Evolutionary conservation across 2,113 vertebrate species (phyloP).

Genomic region (Parus major): DNA sequence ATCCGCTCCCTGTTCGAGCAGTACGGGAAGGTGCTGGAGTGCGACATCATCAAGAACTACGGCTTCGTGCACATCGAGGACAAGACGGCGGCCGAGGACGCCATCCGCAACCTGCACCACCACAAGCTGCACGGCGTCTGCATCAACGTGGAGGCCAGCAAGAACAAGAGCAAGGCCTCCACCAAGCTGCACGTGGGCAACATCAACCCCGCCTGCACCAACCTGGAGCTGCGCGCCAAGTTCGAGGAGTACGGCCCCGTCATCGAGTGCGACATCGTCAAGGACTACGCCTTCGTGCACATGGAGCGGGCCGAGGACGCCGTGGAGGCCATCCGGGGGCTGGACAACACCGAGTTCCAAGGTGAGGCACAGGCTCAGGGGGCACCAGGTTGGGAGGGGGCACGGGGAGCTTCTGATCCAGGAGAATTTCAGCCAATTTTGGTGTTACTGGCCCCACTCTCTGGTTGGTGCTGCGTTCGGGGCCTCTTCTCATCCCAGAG

Average conservation of each 20-base stretch:
- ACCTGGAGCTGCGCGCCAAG: conserved; percentile 90
- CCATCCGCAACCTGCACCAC: conserved; percentile 92
- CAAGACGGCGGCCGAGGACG: conserved; percentile 85
- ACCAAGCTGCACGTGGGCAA: conserved; percentile 96
- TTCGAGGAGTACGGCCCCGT: conserved; percentile 94
- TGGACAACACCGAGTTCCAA: conserved; percentile 75
- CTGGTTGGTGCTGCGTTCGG: rapidly evolving
- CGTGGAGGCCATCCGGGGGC: conserved; percentile 90
- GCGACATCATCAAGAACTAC: conserved; percentile 95
- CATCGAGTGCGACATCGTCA: conserved; percentile 81
- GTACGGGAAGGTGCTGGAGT: conserved; percentile 93
- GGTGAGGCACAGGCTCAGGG: not conserved
- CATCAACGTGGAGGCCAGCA: conserved; percentile 94
- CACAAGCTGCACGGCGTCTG: conserved; percentile 92
- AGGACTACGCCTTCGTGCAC: conserved; percentile 95
- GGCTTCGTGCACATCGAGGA: conserved; percentile 96
- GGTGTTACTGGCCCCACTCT: rapidly evolving
- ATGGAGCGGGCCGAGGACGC: conserved; percentile 96
- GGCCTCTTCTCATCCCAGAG: rapidly evolving
- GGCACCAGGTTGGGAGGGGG: not conserved
- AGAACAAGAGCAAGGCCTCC: conserved; percentile 89
- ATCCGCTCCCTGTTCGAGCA: conserved; percentile 88
- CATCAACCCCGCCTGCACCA: conserved; percentile 86
- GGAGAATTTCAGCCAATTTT: not conserved
- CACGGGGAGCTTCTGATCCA: rapidly evolving